Conservation (phyloP, 1,140 invertebrate genomes). For the Helicoverpa armigera region DNA sequence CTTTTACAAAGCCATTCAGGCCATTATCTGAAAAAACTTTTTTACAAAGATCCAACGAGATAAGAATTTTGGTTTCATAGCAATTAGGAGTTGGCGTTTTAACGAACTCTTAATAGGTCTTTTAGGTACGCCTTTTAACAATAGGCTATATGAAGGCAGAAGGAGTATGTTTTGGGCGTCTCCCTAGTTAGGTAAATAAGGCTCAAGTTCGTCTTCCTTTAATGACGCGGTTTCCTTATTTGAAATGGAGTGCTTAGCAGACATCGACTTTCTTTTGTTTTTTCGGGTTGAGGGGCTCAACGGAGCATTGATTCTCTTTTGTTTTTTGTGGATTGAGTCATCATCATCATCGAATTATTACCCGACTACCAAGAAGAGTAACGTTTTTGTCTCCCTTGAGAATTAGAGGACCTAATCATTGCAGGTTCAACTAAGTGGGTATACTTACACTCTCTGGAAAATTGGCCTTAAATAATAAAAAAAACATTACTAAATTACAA, state of each 20-base stretch:
- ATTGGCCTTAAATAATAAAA: too few relatives aligned
- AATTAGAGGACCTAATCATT: too few relatives aligned
- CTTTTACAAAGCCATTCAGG: conserved; percentile 43
- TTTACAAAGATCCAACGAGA: conserved; percentile 41
- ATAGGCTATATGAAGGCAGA: not conserved
- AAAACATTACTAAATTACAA: too few relatives aligned
- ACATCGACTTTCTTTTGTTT: conserved; percentile 7
- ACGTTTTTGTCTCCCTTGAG: too few relatives aligned
- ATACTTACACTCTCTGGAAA: too few relatives aligned
- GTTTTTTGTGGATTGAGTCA: not conserved
- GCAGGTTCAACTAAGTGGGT: too few relatives aligned
- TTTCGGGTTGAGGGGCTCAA: not conserved
- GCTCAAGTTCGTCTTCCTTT: not conserved
- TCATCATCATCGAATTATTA: too few relatives aligned
- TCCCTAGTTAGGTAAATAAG: conserved; percentile 3
- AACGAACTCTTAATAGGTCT: conserved; percentile 27
- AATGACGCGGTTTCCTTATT: not conserved
- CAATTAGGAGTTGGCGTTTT: conserved; percentile 41
- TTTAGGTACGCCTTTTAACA: conserved; percentile 16
- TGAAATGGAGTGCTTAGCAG: not conserved
- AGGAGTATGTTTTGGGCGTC: conserved; percentile 1
- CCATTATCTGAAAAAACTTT: conserved; percentile 43
- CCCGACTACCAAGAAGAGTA: too few relatives aligned
- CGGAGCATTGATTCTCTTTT: conserved; percentile 16
- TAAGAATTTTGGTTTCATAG: conserved; percentile 46